Evolutionary conservation across 2,888 invertebrate genomes (phyloP).

Genomic region (Morinoia aosen): DNA sequence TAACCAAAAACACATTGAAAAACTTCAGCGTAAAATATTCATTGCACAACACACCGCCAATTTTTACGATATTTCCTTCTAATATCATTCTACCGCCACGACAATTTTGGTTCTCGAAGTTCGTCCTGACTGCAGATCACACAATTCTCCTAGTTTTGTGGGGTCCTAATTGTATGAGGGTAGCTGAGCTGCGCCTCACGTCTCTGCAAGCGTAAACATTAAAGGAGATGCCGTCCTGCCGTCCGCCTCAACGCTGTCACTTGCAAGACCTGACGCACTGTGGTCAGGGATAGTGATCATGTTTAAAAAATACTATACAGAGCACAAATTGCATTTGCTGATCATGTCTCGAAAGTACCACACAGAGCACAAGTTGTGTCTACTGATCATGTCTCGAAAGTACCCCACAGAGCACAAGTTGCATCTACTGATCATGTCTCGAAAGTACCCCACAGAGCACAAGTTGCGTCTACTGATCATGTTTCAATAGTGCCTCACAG

Average conservation of each 20-base stretch:
- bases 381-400: background rate
- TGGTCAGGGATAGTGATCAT: too few relatives aligned
- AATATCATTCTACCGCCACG: background rate
- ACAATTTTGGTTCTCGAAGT: background rate
- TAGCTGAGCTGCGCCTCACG: background rate
- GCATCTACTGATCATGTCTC: background rate
- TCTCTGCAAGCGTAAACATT: background rate
- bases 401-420: background rate
- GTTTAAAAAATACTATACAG: background rate
- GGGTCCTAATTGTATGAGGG: background rate
- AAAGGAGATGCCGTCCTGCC: conserved; percentile 1
- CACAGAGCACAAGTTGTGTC: background rate
- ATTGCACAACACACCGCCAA: background rate
- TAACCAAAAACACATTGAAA: too few relatives aligned
- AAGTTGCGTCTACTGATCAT: background rate
- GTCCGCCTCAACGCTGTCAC: background rate
- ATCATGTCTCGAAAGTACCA: background rate
- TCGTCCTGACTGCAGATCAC: background rate
- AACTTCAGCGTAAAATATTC: background rate
- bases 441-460: background rate
- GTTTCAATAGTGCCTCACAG: too few relatives aligned
- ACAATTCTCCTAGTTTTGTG: background rate
- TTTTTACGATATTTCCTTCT: background rate
- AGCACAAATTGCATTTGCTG: background rate
- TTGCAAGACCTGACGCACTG: too few relatives aligned